Base-by-base conservation (phyloP, 2,113 vertebrate genomes). In the Dunckerocampus dactyliophorus region DNA sequence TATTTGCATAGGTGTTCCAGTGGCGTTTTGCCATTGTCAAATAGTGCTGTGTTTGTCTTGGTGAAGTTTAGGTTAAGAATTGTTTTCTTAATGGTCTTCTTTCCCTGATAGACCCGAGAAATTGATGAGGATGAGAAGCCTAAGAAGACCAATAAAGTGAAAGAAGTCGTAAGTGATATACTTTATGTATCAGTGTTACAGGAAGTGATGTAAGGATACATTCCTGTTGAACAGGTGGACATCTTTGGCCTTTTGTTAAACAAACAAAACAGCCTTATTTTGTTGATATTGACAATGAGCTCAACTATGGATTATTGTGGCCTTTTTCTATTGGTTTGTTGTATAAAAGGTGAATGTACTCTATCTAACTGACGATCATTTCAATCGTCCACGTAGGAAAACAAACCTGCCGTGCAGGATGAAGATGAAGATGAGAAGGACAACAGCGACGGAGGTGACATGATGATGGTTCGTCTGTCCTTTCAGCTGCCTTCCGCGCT, bases 391-490 rank as follows among this genome's bases (percentile, higher is more conserved):
- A 5, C 16, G 16, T 34, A 87, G 89, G 88, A 77, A 72, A 77
- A 34, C 10, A 89, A 86, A 62, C n/a, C 81, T n/a, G 60, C 59
- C 3, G 67, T 61, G 15, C 60, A 14, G 0, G 80, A 76, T 3
- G 69, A 79, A 8, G 84, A 82, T 4, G 89, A 91, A 1, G 85
- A 82, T 0, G 77, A 79, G 8, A 88, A 86, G 1, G 83, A 81
- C 1, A 79, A 82, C 1, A 88, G 80, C 6, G 88, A 91, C 12
- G 76, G 62, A 22, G 79, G 79, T 2, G 86, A 86, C 43, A 88
- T 43, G 11, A 88, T 88, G 81, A 89, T 77, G 89, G 91, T 92
- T 59, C 1, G 80, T 71, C 14, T 31, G 11, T 15, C 17, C 13
- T 63, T 0, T 6, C 6, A 2, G 13, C 3, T 46, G 1, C 2